Evolutionary conservation across 2,888 invertebrate species (phyloP).

Genomic region (Halictus ligatus): DNA sequence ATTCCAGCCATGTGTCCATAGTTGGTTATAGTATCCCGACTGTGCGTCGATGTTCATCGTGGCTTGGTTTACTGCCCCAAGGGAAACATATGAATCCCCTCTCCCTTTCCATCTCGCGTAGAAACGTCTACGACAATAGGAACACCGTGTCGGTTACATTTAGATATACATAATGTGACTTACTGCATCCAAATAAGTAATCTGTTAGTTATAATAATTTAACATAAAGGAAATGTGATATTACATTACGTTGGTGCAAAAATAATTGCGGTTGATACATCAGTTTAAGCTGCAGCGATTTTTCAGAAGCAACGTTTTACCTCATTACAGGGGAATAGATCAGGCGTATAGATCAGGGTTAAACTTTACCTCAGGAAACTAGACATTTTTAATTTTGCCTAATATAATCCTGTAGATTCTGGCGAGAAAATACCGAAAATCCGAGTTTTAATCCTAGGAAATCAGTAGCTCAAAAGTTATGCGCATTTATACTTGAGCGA

Average conservation of each 20-base stretch:
- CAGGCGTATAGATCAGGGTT: too few relatives aligned
- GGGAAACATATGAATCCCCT: constrained; percentile 53
- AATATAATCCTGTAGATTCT: too few relatives aligned
- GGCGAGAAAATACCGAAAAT: too few relatives aligned
- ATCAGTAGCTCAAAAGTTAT: too few relatives aligned
- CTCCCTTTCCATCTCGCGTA: constrained; percentile 50
- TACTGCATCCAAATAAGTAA: neutral
- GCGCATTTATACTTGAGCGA: too few relatives aligned
- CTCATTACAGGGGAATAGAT: too few relatives aligned
- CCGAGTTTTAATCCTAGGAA: too few relatives aligned
- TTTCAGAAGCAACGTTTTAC: too few relatives aligned
- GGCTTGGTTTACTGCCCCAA: constrained; percentile 54
- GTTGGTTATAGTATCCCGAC: constrained; percentile 32
- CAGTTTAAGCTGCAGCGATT: too few relatives aligned
- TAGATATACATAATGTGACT: neutral
- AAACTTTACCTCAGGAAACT: too few relatives aligned
- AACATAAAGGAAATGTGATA: neutral
- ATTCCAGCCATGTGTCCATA: constrained; percentile 48
- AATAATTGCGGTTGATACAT: neutral
- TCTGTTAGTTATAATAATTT: neutral
- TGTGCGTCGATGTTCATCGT: constrained; percentile 41
- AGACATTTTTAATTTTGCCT: too few relatives aligned
- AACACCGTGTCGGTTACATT: neutral
- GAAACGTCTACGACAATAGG: constrained; percentile 42
- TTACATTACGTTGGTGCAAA: neutral